Conservation (phyloP, 2,797 vertebrate species). For the Darevskia mixta region DNA sequence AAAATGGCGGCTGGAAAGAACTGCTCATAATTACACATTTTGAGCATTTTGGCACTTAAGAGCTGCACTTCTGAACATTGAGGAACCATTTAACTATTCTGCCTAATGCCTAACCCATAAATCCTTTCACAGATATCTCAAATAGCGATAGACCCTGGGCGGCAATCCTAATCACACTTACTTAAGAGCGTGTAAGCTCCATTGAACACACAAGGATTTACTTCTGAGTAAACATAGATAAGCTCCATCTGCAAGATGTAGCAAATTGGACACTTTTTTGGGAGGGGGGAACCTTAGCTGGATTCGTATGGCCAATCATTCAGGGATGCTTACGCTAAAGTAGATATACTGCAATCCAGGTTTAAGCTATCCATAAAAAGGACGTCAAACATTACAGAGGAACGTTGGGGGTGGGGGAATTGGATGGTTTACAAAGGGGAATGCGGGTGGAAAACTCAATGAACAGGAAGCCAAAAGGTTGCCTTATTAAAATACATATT, state of each 20-base stretch:
- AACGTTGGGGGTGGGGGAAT: too few relatives aligned
- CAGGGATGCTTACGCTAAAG: not conserved
- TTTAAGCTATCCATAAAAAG: not conserved
- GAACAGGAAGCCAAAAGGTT: not conserved
- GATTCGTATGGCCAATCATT: not conserved
- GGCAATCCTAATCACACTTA: too few relatives aligned
- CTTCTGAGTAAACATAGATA: not conserved
- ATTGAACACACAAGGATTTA: not conserved
- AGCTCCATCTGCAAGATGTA: not conserved
- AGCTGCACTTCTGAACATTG: not conserved
- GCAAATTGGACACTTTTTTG: not conserved
- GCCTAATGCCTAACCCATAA: not conserved
- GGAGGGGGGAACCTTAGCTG: not conserved
- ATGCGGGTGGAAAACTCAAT: not conserved
- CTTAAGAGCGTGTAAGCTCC: not conserved
- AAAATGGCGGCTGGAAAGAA: not conserved
- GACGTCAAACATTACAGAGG: too few relatives aligned
- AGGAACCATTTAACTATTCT: not conserved
- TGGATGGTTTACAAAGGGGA: not conserved
- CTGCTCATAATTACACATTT: too few relatives aligned
- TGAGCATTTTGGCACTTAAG: not conserved
- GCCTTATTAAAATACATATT: too few relatives aligned
- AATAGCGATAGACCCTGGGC: not conserved
- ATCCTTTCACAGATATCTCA: too few relatives aligned
- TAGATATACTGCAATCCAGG: not conserved